A percentile compares a stretch with the other conserved stretches of the same genome.
These are phyloP conservation scores for Pararge aegeria DNA, from an alignment of 1,140 invertebrate species.

Conservation along the genomic window DNA sequence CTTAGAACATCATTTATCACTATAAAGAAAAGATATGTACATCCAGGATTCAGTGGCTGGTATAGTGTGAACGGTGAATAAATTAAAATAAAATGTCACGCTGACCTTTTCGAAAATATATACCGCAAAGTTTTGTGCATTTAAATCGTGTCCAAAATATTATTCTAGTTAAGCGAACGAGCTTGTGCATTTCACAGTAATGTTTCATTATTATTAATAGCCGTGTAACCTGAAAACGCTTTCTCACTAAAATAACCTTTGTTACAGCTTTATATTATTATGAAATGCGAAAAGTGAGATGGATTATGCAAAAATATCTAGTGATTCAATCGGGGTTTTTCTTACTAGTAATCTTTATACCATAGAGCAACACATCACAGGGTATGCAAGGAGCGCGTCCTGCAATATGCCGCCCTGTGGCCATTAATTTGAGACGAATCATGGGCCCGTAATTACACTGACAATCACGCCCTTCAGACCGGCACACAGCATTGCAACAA, in stretches of 20 bases:
- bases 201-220: slow-evolving; percentile 25
- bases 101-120: neutral
- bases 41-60: neutral
- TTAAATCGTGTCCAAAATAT: neutral
- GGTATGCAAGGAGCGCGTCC: too few species aligned
- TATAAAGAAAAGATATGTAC: too few species aligned
- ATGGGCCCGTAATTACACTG: too few species aligned
- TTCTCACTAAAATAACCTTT: slow-evolving; percentile 18
- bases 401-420: too few species aligned
- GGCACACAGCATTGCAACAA: too few species aligned
- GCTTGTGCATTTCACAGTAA: slow-evolving; percentile 13
- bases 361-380: too few species aligned
- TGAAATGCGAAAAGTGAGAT: neutral
- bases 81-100: slow-evolving; percentile 1
- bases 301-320: neutral
- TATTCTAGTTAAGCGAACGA: slow-evolving; percentile 11
- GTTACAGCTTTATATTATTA: neutral
- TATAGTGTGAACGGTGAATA: neutral
- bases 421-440: too few species aligned
- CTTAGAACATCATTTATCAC: too few species aligned
- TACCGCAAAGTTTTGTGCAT: neutral
- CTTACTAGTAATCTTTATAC: too few species aligned
- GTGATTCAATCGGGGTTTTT: too few species aligned
- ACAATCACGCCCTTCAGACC: too few species aligned
- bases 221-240: slow-evolving; percentile 14